A percentile compares a stretch with the other conserved stretches of the same genome.
phyloP scores from a whole-genome alignment of 1,140 invertebrate genomes.

The Drosophila simulans region DNA sequence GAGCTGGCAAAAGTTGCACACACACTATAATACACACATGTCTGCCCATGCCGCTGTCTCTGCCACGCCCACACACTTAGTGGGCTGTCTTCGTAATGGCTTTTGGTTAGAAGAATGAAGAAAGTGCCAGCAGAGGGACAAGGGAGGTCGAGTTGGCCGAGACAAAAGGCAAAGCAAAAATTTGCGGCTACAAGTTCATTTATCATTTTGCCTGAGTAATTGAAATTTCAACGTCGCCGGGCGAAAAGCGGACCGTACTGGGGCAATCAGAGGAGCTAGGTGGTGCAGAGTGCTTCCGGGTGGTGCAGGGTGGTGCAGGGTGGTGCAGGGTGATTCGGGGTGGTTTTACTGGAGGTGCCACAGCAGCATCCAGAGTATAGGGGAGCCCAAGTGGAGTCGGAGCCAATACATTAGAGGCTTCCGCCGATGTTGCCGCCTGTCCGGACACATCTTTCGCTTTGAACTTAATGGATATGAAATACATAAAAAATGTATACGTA shows the following conservation, averaged over 20 bases:
- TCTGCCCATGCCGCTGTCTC: not conserved
- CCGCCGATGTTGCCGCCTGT: constrained; percentile 30
- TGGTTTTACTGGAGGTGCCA: not conserved
- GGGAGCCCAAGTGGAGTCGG: constrained; percentile 28
- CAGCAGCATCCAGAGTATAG: constrained; percentile 12
- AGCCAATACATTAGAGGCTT: constrained; percentile 77
- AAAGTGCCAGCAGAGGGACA: not conserved
- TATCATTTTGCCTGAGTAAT: constrained; percentile 82
- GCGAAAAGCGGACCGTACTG: constrained; percentile 16
- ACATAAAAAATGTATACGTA: constrained; percentile 77
- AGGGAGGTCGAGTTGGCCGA: constrained; percentile 6
- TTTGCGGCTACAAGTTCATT: constrained; percentile 81
- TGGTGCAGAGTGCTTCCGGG: constrained; percentile 7
- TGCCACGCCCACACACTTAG: constrained; percentile 77
- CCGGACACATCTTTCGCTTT: constrained; percentile 75
- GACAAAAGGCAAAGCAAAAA: constrained; percentile 74
- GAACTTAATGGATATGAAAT: constrained; percentile 82
- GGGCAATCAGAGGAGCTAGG: constrained; percentile 59
- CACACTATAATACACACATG: constrained; percentile 47
- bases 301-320: not conserved
- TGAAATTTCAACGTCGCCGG: constrained; percentile 75
- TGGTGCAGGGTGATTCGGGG: not conserved
- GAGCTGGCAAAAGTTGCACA: constrained; percentile 37
- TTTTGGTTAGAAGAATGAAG: constrained; percentile 39
- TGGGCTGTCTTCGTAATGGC: constrained; percentile 81